Evolutionary conservation across 2,113 vertebrate genomes (phyloP).

Genomic region (Ophthalmolycus amberensis): DNA sequence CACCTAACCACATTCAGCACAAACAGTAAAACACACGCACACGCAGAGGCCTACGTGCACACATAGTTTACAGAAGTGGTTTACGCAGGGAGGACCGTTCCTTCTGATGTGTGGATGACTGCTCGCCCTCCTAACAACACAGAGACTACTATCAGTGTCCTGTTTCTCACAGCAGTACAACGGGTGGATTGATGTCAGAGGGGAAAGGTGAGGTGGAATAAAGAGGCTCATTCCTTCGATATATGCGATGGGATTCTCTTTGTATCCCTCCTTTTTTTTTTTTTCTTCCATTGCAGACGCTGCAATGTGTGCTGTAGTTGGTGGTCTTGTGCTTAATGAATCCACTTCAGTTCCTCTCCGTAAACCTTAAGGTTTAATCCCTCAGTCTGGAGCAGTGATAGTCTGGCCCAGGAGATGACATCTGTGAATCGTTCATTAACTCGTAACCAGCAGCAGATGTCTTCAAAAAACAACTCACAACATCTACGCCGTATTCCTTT

Average conservation of each 20-base stretch:
- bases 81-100: slow-evolving; percentile 68
- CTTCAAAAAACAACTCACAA: slow-evolving; percentile 69
- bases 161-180: slow-evolving; percentile 40
- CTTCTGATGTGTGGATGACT: slow-evolving; percentile 78
- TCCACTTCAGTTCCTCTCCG: slow-evolving; percentile 74
- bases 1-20: slow-evolving; percentile 74
- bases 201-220: slow-evolving; percentile 31
- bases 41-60: slow-evolving; percentile 43
- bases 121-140: slow-evolving; percentile 67
- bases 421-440: slow-evolving; percentile 84
- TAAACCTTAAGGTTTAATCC: slow-evolving; percentile 74
- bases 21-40: slow-evolving; percentile 66
- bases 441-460: slow-evolving; percentile 82
- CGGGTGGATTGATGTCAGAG: background rate
- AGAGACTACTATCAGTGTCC: slow-evolving; percentile 60
- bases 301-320: slow-evolving; percentile 60
- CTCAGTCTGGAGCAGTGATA: slow-evolving; percentile 79
- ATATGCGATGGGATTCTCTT: slow-evolving; percentile 24
- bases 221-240: slow-evolving; percentile 15
- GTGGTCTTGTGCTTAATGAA: slow-evolving; percentile 77
- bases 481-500: slow-evolving; percentile 56
- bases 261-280: slow-evolving; percentile 11
- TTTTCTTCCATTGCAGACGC: slow-evolving; percentile 46
- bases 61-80: slow-evolving; percentile 80
- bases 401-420: slow-evolving; percentile 81